A percentile compares a stretch with the other conserved stretches of the same genome.
Conservation (phyloP, 2,797 vertebrate genomes). For the Sardinella longiceps region DNA sequence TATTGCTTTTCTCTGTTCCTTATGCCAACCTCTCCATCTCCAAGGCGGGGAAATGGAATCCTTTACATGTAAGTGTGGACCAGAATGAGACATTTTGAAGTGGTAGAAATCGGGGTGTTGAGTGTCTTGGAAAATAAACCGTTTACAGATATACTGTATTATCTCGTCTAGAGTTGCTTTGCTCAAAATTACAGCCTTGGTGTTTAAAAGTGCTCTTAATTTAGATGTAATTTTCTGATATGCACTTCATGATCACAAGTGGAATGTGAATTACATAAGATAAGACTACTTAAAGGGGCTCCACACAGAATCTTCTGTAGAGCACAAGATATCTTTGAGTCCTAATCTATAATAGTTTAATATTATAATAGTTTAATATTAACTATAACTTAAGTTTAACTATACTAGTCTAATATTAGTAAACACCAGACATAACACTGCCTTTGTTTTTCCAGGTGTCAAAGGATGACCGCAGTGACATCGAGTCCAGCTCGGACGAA, state of each 20-base stretch:
- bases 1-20: constrained; percentile 72
- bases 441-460: constrained; percentile 77
- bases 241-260: neutral
- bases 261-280: constrained; percentile 4
- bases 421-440: neutral
- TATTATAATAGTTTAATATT: neutral
- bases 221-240: neutral
- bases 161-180: neutral
- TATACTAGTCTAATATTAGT: no score
- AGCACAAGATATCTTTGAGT: neutral
- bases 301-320: neutral
- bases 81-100: neutral
- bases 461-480: constrained; percentile 93
- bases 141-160: no score
- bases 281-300: neutral
- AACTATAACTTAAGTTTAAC: no score
- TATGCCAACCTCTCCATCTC: constrained; percentile 71
- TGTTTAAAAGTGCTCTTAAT: neutral
- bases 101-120: neutral
- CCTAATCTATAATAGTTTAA: no score
- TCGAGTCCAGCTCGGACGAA: constrained; percentile 97
- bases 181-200: neutral
- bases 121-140: neutral
- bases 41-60: constrained; percentile 98
- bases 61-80: constrained; percentile 89